A percentile compares a stretch with the other conserved stretches of the same genome.
phyloP scores from a whole-genome alignment of 1,140 invertebrate genomes.

The Wasmannia auropunctata region DNA sequence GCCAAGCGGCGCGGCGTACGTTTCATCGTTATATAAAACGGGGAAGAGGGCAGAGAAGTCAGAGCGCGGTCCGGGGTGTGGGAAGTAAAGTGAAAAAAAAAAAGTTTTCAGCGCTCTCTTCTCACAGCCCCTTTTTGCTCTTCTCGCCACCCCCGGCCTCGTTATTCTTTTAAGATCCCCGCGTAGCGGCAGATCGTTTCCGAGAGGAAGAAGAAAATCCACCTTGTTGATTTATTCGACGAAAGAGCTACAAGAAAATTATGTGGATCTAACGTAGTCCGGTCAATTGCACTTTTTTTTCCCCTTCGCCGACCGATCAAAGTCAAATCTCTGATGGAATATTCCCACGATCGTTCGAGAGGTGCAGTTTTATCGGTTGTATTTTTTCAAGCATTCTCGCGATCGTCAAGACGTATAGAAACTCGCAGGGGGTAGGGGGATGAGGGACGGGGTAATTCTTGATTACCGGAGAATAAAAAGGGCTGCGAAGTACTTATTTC shows the following conservation, averaged over 20 bases:
- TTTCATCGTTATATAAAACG: conserved; percentile 38
- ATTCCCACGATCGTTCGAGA: conserved; percentile 19
- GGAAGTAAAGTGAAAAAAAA: conserved; percentile 40
- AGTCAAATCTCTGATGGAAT: conserved; percentile 34
- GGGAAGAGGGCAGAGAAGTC: conserved; percentile 24
- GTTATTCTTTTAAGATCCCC: conserved; percentile 47
- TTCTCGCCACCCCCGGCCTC: neutral
- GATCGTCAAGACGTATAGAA: neutral
- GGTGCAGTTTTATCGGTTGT: conserved; percentile 16
- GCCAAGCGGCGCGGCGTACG: neutral
- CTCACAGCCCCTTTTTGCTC: neutral
- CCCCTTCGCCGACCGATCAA: conserved; percentile 8
- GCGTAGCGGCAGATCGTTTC: conserved; percentile 46
- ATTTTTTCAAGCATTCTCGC: conserved; percentile 35
- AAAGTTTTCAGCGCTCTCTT: conserved; percentile 17
- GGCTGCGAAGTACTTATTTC: conserved; percentile 17
- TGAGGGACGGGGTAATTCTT: neutral
- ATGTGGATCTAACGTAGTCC: conserved; percentile 27
- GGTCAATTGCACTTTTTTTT: conserved; percentile 15
- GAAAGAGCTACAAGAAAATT: conserved; percentile 37
- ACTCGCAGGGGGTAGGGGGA: too few relatives aligned
- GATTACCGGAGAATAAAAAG: conserved; percentile 30
- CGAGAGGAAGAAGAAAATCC: neutral
- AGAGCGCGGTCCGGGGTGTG: neutral
- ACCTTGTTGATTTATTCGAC: conserved; percentile 46